A percentile compares a stretch with the other conserved stretches of the same genome.
Evolutionary conservation across 2,888 invertebrate species (phyloP).

Genomic region (Athalia circularis): DNA sequence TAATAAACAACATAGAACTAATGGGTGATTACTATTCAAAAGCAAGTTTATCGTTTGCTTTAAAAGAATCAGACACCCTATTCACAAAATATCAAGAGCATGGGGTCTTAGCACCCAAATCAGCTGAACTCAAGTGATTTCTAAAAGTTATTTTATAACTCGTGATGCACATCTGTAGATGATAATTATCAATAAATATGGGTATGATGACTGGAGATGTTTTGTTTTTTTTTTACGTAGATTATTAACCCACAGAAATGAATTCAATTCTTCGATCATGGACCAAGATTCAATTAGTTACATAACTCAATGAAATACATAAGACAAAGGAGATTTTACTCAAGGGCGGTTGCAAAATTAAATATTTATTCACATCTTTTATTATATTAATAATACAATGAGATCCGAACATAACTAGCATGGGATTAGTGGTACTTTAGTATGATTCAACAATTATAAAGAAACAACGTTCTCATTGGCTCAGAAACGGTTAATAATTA

Average conservation of each 20-base stretch:
- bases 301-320: not conserved
- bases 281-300: not conserved
- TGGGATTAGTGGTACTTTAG: constrained; percentile 10
- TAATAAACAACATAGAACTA: constrained; percentile 93
- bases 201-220: not conserved
- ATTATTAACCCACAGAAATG: not conserved
- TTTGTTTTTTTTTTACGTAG: not conserved
- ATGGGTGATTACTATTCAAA: constrained; percentile 89
- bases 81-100: constrained; percentile 80
- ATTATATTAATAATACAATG: constrained; percentile 55
- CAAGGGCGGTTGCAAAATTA: constrained; percentile 32
- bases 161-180: not conserved
- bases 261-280: not conserved
- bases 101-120: constrained; percentile 72
- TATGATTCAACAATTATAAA: constrained; percentile 21
- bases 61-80: constrained; percentile 85
- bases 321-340: not conserved
- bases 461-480: constrained; percentile 36
- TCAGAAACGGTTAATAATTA: constrained; percentile 31
- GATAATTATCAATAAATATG: constrained; percentile 5
- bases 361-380: constrained; percentile 52
- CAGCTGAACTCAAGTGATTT: not conserved
- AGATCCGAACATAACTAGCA: constrained; percentile 53
- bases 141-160: not conserved
- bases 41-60: constrained; percentile 86